Base-by-base conservation (phyloP, 2,797 vertebrate species). In the Protosalanx chinensis region DNA sequence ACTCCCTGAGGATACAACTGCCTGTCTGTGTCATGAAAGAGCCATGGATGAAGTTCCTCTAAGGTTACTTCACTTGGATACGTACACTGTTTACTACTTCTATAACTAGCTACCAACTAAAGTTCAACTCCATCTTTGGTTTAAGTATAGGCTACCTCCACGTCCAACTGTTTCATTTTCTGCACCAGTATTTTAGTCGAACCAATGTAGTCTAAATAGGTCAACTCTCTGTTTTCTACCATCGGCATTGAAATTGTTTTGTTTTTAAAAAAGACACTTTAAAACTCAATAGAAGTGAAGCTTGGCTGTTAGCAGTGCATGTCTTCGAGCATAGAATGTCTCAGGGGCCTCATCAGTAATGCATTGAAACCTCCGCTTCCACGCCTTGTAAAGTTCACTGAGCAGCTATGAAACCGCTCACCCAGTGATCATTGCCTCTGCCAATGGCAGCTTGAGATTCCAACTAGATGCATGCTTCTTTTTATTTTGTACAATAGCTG, bases 1-100 rank as follows among this genome's bases (percentile, higher is more conserved):
- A 56, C 46, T 69, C 64, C 59, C 61, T n/a, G 33, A 70, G 60
- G 59, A 23, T 27, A 58, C 10, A 32, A 57, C 51, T 32, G 29
- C 60, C 41, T 49, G 16, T n/a, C 60, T 13, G 8, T 23, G 46
- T 51, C 41, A 29, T 4, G 3, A 65, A 49, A 29, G 49, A 15
- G 30, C 51, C 51, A 18, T 56, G 6, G 18, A 5, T 16, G 18
- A 16, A 16, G 51, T 65, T 46, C 37, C 27, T 30, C 27, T 27
- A 27, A 33, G 56, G 51, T 66, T 66, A 23, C 58, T 66, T 51
- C 8, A 13, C 5, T 56, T 16, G 5, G 27, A 35, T 8, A 7
- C n/a, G 57, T 3, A 16, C 6, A 5, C 51, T 56, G 16, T 56
- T 46, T 46, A 46, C 41, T 46, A 46, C 41, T 46, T n/a, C 16